These are phyloP conservation scores for Conus canariensis DNA, from an alignment of 2,888 invertebrate genomes.

Conservation along the genomic window DNA sequence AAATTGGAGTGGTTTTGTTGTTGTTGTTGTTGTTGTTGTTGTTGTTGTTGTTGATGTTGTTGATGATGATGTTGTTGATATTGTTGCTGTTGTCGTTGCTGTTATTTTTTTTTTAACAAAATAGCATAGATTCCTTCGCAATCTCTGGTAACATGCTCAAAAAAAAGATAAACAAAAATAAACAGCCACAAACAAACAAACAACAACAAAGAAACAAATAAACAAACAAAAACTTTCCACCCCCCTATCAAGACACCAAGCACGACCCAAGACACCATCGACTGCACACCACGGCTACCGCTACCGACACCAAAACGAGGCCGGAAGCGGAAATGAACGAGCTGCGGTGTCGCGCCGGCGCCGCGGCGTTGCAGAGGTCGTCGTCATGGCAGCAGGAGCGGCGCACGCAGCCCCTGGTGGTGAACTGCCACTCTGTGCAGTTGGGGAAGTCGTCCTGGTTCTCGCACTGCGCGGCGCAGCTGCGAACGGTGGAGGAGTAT, in stretches of 20 bases:
- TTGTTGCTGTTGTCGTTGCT: too few species aligned
- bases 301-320: neutral
- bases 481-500: conserved; percentile 63
- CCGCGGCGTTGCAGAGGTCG: conserved; percentile 64
- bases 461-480: conserved; percentile 64
- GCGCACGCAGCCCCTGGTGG: conserved; percentile 63
- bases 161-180: too few species aligned
- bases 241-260: neutral
- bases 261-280: neutral
- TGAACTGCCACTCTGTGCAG: conserved; percentile 59
- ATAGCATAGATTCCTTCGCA: too few species aligned
- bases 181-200: neutral
- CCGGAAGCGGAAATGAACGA: neutral
- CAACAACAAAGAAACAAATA: neutral
- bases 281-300: neutral
- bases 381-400: conserved; percentile 64
- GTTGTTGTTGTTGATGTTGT: too few species aligned
- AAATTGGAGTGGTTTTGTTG: too few species aligned
- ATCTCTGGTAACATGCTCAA: too few species aligned
- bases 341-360: neutral
- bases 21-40: too few species aligned
- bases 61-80: too few species aligned
- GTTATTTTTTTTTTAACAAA: too few species aligned
- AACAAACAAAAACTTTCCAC: neutral
- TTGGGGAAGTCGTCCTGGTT: conserved; percentile 64